Evolutionary conservation across 2,113 vertebrate genomes (phyloP), one percentile per base, ranked within the genome.

Genomic region (Sapajus apella): DNA sequence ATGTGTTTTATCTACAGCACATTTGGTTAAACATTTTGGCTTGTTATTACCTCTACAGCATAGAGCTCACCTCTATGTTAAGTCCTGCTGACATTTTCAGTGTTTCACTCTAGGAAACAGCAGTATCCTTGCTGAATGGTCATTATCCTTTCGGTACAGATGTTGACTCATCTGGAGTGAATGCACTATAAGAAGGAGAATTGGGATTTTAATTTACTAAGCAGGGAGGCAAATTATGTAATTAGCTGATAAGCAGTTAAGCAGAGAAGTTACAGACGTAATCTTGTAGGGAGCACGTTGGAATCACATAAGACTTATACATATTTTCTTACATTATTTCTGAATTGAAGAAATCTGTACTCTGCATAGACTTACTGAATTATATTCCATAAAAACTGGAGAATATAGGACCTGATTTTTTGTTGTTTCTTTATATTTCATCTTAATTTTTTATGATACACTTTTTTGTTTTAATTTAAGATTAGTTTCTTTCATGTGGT

Each of bases 141-240:
- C 0, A 5, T 85, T 84, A 66, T 87, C 75, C 86, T 94, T 88
- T 79, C 14, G 20, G 88, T 96, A 52, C 97, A 98, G 97, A 96
- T 98, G 97, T 98, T 94, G 79, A 90, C 91, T 98, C 97, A 97
- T 97, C 95, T 97, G 96, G 68, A 95, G 91, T 87, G 83, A 97
- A 96, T 91, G 55, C 32, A 84, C 86, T 90, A 64, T 96, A 73
- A 87, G 88, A 88, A 97, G 88, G 87, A 97, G 87, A 95, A 97
- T 66, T 89, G 55, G 75, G 83, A 97, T 97, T 97, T 98, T 97
- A 98, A 98, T 97, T 97, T 97, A 95, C 97, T 97, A 96, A 97
- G 97, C 93, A 97, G 96, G 95, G 94, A 91, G 79, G 97, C 77
- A 97, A 97, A 98, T 97, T 98, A 98, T 97, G 50, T 97, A 98